Evolutionary conservation across 1,140 invertebrate genomes (phyloP).

Genomic region (Pseudobourletiella spinata): DNA sequence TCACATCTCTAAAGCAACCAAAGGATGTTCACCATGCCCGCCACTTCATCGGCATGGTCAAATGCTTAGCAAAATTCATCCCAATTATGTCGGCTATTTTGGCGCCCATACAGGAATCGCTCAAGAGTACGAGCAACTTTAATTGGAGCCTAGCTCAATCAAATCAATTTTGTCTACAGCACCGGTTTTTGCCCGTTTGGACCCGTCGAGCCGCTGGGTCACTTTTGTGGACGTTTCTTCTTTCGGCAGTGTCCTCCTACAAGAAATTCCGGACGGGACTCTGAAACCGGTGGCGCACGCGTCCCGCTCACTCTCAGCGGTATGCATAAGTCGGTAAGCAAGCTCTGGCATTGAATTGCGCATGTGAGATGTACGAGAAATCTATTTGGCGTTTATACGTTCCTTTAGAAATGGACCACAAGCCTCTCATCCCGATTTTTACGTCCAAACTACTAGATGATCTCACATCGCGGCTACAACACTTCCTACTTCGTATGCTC

Average conservation of each 20-base stretch:
- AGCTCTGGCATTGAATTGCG: slow-evolving; percentile 37
- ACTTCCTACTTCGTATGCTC: slow-evolving; percentile 39
- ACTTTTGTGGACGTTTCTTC: no score
- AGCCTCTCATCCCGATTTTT: slow-evolving; percentile 36
- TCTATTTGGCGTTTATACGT: slow-evolving; percentile 36
- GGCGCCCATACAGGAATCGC: not conserved
- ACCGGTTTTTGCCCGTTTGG: no score
- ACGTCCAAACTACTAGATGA: slow-evolving; percentile 37
- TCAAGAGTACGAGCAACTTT: not conserved
- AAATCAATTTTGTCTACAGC: no score
- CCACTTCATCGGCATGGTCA: not conserved
- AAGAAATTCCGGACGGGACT: not conserved
- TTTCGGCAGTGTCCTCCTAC: no score
- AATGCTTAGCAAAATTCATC: slow-evolving; percentile 8
- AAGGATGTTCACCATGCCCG: slow-evolving; percentile 24
- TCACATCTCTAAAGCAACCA: slow-evolving; percentile 35
- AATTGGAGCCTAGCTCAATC: no score
- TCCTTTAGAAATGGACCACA: slow-evolving; percentile 39
- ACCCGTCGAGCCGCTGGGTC: no score
- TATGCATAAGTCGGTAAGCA: slow-evolving; percentile 39
- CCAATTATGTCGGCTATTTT: not conserved
- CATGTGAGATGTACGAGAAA: slow-evolving; percentile 34
- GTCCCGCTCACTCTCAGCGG: slow-evolving; percentile 32
- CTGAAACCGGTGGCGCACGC: slow-evolving; percentile 37
- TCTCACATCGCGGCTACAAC: slow-evolving; percentile 40